Percentiles rank a stretch among this genome's conserved stretches.
phyloP scores from a whole-genome alignment of 2,888 invertebrate species.

The Leptothorax acervorum region DNA sequence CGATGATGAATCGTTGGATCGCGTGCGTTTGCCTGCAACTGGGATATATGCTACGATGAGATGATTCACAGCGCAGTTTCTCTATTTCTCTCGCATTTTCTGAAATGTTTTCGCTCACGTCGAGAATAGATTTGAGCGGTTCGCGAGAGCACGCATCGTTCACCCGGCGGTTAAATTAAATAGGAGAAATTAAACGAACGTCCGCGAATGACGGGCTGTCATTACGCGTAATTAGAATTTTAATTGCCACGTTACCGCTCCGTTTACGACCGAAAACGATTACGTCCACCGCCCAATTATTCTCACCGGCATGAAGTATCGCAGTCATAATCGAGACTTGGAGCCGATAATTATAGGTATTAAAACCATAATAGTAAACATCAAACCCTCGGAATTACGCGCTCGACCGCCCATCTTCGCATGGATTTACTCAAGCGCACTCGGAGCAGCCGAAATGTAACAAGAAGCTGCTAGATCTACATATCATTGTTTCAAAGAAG shows the following conservation, averaged over 20 bases:
- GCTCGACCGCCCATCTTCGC: neutral
- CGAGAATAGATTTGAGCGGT: conserved; percentile 2
- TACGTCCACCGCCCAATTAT: conserved; percentile 49
- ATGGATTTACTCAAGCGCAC: neutral
- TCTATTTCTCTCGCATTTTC: conserved; percentile 17
- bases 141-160: neutral
- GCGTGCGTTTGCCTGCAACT: conserved; percentile 7
- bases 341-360: conserved; percentile 46
- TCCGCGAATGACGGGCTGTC: conserved; percentile 18
- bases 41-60: conserved; percentile 7
- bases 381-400: conserved; percentile 18
- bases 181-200: conserved; percentile 57
- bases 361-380: conserved; percentile 31
- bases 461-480: neutral
- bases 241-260: conserved; percentile 54
- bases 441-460: neutral
- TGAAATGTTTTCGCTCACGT: conserved; percentile 10
- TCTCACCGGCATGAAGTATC: conserved; percentile 13
- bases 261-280: conserved; percentile 57
- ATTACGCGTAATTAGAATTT: conserved; percentile 62
- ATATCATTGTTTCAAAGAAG: neutral
- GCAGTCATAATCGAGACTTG: conserved; percentile 30
- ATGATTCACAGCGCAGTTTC: conserved; percentile 2
- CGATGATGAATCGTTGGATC: conserved; percentile 7
- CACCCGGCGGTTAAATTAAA: conserved; percentile 29